These are phyloP conservation scores for Campopleginae sp. DNA, from an alignment of 2,888 invertebrate genomes.

Conservation along the genomic window DNA sequence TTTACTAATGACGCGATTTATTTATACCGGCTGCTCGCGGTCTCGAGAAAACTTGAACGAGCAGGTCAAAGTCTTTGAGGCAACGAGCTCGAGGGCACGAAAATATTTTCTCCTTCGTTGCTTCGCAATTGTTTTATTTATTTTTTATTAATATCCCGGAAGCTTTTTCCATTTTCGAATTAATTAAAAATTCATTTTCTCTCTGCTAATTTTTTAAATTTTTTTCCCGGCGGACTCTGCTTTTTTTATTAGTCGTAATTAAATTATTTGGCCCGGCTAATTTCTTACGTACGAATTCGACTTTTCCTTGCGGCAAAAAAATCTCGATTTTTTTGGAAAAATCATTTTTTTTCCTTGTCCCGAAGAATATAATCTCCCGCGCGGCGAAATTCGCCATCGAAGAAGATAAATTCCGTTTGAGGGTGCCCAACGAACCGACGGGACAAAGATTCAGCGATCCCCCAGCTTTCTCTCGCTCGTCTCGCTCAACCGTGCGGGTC, in stretches of 20 bases:
- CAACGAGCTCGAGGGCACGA: not conserved
- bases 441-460: conserved; percentile 2
- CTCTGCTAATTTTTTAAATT: not conserved
- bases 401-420: conserved; percentile 59
- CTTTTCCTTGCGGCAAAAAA: not conserved
- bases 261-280: not conserved
- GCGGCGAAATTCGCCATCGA: conserved; percentile 4
- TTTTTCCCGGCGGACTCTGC: not conserved
- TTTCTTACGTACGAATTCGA: not conserved
- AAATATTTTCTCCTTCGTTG: not conserved
- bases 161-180: conserved; percentile 36
- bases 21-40: not conserved
- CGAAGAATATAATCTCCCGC: conserved; percentile 15
- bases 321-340: not conserved
- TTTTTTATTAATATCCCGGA: not conserved
- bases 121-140: not conserved
- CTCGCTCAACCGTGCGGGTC: conserved; percentile 54
- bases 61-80: conserved; percentile 15
- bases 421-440: conserved; percentile 50
- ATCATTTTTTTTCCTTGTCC: not conserved
- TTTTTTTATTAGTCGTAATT: not conserved
- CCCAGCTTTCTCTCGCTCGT: not conserved
- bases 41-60: not conserved
- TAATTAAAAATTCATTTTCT: conserved; percentile 14
- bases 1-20: not conserved